Conservation (phyloP, 2,113 vertebrate genomes). For the Nothoprocta perdicaria region DNA sequence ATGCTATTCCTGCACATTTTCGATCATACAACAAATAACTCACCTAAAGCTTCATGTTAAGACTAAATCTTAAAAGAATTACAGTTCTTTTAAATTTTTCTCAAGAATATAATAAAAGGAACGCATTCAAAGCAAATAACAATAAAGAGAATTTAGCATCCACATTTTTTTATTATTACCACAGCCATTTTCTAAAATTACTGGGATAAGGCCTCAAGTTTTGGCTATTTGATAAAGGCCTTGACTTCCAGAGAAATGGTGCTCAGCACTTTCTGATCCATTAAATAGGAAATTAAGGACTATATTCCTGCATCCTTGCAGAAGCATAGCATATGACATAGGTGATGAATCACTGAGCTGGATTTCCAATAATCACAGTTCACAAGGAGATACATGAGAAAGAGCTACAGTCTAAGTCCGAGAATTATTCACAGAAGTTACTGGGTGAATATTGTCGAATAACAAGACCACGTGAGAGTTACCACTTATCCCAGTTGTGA, state of each 20-base stretch:
- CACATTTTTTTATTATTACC: not conserved
- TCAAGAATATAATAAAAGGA: not conserved
- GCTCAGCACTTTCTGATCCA: conserved; percentile 52
- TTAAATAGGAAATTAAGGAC: conserved; percentile 59
- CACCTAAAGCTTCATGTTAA: not conserved
- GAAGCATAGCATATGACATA: conserved; percentile 56
- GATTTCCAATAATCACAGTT: conserved; percentile 56
- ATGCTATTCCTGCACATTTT: not conserved
- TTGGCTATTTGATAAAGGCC: conserved; percentile 27
- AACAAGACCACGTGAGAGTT: not conserved
- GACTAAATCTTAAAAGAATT: not conserved
- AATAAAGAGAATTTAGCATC: not conserved
- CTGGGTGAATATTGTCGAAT: conserved; percentile 38
- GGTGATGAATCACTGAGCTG: conserved; percentile 60
- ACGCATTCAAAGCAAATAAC: not conserved
- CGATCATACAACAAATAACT: not conserved
- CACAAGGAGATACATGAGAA: conserved; percentile 61
- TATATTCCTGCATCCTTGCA: conserved; percentile 42
- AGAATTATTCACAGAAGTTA: conserved; percentile 58
- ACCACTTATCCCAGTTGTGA: not conserved
- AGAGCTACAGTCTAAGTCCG: conserved; percentile 54
- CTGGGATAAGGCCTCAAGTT: not conserved
- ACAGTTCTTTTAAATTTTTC: not conserved
- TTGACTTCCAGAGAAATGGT: conserved; percentile 62
- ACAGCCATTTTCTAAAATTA: not conserved